These are phyloP conservation scores for Hemichromis elongatus DNA, from an alignment of 2,113 vertebrate genomes.

Conservation along the genomic window DNA sequence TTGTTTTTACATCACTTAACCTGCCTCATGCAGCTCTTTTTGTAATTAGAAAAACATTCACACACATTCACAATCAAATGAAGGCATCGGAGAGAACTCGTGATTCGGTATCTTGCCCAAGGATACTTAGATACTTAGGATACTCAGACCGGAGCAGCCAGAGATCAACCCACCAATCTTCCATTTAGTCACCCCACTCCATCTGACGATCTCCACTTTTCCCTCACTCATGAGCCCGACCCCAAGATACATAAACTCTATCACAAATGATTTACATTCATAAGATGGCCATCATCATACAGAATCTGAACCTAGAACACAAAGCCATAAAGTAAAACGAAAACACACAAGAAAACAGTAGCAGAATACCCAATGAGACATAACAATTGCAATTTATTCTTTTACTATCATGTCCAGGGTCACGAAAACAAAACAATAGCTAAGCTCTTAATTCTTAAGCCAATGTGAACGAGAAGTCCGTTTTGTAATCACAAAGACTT, in stretches of 20 bases:
- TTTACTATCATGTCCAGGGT: not conserved
- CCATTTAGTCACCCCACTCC: not conserved
- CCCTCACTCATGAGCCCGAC: not conserved
- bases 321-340: not conserved
- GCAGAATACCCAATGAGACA: not conserved
- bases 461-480: not conserved
- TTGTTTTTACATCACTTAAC: not conserved
- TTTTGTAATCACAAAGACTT: fast-evolving
- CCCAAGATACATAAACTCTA: not conserved
- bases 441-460: not conserved
- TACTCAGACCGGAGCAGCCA: not conserved
- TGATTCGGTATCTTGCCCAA: not conserved
- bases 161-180: not conserved
- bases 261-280: not conserved
- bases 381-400: not conserved
- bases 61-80: not conserved
- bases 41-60: not conserved
- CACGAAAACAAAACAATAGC: not conserved
- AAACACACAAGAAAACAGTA: not conserved
- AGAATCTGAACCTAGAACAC: not conserved
- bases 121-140: not conserved
- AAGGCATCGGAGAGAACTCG: not conserved
- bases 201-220: not conserved
- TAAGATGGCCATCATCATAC: not conserved
- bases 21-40: not conserved